phyloP scores from a whole-genome alignment of 2,797 vertebrate species.

The Hemitrygon akajei region DNA sequence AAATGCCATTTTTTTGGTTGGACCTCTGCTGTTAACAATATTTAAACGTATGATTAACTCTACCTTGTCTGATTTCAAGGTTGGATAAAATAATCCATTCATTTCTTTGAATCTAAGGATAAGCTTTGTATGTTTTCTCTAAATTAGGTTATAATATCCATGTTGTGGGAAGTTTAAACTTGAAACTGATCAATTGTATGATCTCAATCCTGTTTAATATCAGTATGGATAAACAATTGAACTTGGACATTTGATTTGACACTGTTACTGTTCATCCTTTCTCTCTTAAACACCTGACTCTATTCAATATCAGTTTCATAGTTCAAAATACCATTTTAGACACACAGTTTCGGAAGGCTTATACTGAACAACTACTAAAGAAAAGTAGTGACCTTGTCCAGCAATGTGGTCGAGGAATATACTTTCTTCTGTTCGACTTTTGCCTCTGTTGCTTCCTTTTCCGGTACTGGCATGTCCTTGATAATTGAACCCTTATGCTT shows the following conservation, averaged over 20 bases:
- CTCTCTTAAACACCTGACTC: background rate
- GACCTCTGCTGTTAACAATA: background rate
- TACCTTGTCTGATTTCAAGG: background rate
- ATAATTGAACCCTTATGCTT: background rate
- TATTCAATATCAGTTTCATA: background rate
- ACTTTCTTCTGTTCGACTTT: background rate
- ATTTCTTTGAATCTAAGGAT: background rate
- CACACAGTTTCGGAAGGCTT: background rate
- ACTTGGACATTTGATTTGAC: background rate
- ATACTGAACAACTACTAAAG: background rate
- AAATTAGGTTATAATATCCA: background rate
- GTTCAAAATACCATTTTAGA: background rate
- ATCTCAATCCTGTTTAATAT: background rate
- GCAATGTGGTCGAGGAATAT: background rate
- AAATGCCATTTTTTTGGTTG: too few relatives aligned
- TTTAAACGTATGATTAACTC: background rate
- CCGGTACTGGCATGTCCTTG: too few relatives aligned
- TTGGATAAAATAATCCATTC: background rate
- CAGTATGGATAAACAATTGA: background rate
- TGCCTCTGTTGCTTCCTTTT: too few relatives aligned
- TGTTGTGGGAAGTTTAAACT: background rate
- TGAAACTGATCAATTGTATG: background rate
- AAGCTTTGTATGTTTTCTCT: background rate
- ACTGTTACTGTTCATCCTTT: background rate
- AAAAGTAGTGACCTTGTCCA: background rate